Evolutionary conservation across 2,888 invertebrate species (phyloP).

Genomic region (Lordiphosa fenestrarum): DNA sequence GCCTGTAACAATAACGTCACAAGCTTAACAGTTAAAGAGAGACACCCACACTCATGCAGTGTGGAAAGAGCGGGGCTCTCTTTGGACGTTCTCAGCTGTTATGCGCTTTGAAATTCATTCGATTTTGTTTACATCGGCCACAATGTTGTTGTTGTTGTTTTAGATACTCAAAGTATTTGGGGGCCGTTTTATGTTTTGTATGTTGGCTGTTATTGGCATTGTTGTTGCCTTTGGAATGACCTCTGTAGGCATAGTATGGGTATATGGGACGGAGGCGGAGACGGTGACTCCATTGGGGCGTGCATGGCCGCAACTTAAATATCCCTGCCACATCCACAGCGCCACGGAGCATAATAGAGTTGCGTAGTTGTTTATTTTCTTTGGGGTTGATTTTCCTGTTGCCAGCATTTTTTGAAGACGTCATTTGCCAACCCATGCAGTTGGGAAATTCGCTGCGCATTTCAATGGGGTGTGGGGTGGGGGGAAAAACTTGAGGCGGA

Average conservation of each 20-base stretch:
- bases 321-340: constrained; percentile 41
- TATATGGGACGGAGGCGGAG: constrained; percentile 10
- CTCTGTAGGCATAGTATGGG: constrained; percentile 67
- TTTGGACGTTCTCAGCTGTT: constrained; percentile 50
- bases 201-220: constrained; percentile 57
- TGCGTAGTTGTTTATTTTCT: constrained; percentile 31
- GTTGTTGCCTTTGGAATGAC: constrained; percentile 78
- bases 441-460: constrained; percentile 26
- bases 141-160: constrained; percentile 20
- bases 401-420: constrained; percentile 37
- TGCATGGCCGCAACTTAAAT: constrained; percentile 36
- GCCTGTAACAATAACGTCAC: constrained; percentile 50
- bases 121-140: constrained; percentile 65
- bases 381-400: constrained; percentile 57
- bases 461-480: constrained; percentile 8
- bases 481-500: constrained; percentile 19
- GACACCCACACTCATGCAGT: background rate
- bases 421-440: constrained; percentile 33
- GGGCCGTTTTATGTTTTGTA: constrained; percentile 39
- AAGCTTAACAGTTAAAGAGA: constrained; percentile 68
- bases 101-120: constrained; percentile 37
- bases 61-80: constrained; percentile 29
- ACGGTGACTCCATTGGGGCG: constrained; percentile 30
- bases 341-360: constrained; percentile 48
- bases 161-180: constrained; percentile 31